Evolutionary conservation across 2,888 invertebrate genomes (phyloP), one percentile per base, ranked within the genome.

Genomic region (Spisula solida): DNA sequence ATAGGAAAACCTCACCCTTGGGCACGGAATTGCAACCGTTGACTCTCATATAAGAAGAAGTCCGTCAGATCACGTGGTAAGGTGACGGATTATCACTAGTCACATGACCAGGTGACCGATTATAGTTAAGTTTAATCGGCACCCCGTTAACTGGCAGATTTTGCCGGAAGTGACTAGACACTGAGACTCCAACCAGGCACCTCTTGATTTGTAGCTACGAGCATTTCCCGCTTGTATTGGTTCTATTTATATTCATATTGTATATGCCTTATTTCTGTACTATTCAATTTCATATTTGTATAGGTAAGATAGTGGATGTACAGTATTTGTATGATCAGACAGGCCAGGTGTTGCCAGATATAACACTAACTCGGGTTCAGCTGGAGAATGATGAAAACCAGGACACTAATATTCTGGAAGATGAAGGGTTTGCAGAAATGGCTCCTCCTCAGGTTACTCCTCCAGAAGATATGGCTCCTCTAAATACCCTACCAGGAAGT

Each of bases 261-360:
- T 41, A 8, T 41, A 41, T 41, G 8, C 41, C 8, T 41, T 2
- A 41, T 41, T 41, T 41, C 8, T 41, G 41, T 41, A 41, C 8
- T 41, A 41, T 41, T 41, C 41, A 41, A 8, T 41, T 41, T 41
- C 41, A 0, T 88, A 29, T 55, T 56, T 75, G 25, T 84, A 55
- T 55, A 90, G 93, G 93, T 14, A 93, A 93, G 78, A 84, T 92
- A 16, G 84, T 93, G 29, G 92, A 93, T 8, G 55, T 93, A 0
- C 88, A 93, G 87, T 92, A 93, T 51, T 83, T 93, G 29, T 93
- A 90, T 55, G 34, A 34, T 18, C 92, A 92, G 81, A 88, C 92
- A 66, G 86, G 90, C 14, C 12, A 92, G 29, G 78, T 31, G 16
- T 16, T 87, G 2, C 84, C 66, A 0, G 56, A 41, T 25, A 66